Evolutionary conservation across 1,140 invertebrate genomes (phyloP), one percentile per base, ranked within the genome.

Genomic region (Radopholus similis): DNA sequence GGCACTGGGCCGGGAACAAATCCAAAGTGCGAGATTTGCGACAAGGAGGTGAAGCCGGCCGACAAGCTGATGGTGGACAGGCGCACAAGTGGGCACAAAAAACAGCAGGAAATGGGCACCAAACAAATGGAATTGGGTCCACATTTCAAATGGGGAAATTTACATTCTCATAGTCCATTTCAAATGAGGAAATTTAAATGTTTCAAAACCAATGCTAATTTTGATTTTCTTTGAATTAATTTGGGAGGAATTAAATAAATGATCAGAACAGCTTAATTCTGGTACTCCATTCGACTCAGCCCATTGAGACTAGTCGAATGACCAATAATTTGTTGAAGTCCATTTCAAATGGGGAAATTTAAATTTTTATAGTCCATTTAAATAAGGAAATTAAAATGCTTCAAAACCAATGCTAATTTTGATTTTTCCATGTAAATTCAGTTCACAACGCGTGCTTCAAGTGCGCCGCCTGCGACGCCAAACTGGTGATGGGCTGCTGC

Each of bases 391-490:
- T 32, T 32, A 21, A 49, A 42, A 42, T 35, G 2, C 18, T 49
- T 60, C 40, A 49, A 49, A 59, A 51, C 40, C 9, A 11, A 26
- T 2, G 38, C 15, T 59, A 60, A 49, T 60, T 59, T 63, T 59
- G 38, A 28, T 56, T 42, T 59, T 15, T n/a, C n/a, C n/a, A n/a
- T n/a, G n/a, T n/a, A n/a, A n/a, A 15, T 59, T 40, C 11, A 64
- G 62, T 64, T 23, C 62, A 64, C 51, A 64, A 34, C 23, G 8
- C 1, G 0, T 64, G 62, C 26, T 64, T 64, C 35, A 64, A 64
- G 26, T 64, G 62, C 15, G 35, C 47, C 32, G 49, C 30, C 28
- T 64, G 62, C 28, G 23, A 40, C 34, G 28, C 13, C 34, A 51
- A 51, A 26, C 51, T 64, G 15, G 18, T 38, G 38, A 23, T 37